A percentile compares a stretch with the other conserved stretches of the same genome.
Conservation (phyloP, 1,140 invertebrate genomes). For the Physella acuta region DNA sequence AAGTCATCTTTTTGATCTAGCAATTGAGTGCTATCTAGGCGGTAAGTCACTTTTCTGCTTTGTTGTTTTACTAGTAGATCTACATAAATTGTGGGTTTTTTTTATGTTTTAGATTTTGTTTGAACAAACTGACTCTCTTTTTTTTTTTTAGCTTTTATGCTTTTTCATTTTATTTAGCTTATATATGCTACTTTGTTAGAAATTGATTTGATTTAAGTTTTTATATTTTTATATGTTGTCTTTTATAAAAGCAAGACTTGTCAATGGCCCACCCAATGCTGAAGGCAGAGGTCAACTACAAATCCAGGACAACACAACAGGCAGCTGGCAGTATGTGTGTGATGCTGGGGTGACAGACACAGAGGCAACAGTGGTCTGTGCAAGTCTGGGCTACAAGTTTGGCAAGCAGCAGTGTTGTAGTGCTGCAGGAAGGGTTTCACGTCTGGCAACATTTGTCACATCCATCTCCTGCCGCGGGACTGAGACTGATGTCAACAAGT, state of each 20-base stretch:
- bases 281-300: constrained; percentile 5
- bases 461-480: constrained; percentile 35
- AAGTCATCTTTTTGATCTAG: constrained; percentile 10
- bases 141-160: background rate
- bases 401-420: constrained; percentile 46
- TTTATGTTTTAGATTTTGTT: too few relatives aligned
- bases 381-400: constrained; percentile 66
- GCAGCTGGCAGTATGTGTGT: constrained; percentile 37
- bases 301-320: constrained; percentile 26
- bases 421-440: constrained; percentile 31
- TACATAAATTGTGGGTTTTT: too few relatives aligned
- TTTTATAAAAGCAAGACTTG: constrained; percentile 35
- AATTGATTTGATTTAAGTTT: too few relatives aligned
- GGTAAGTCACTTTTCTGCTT: constrained; percentile 9
- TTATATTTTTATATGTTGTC: too few relatives aligned
- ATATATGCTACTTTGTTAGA: too few relatives aligned
- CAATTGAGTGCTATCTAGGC: constrained; percentile 4
- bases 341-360: constrained; percentile 39
- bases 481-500: constrained; percentile 66
- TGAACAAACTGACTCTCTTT: background rate
- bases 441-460: constrained; percentile 25
- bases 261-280: background rate
- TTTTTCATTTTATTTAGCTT: too few relatives aligned
- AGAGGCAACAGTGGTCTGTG: constrained; percentile 70
- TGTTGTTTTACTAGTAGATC: too few relatives aligned